These are phyloP conservation scores for Nipponacmea schrenckii DNA, from an alignment of 2,888 invertebrate genomes.

Conservation along the genomic window DNA sequence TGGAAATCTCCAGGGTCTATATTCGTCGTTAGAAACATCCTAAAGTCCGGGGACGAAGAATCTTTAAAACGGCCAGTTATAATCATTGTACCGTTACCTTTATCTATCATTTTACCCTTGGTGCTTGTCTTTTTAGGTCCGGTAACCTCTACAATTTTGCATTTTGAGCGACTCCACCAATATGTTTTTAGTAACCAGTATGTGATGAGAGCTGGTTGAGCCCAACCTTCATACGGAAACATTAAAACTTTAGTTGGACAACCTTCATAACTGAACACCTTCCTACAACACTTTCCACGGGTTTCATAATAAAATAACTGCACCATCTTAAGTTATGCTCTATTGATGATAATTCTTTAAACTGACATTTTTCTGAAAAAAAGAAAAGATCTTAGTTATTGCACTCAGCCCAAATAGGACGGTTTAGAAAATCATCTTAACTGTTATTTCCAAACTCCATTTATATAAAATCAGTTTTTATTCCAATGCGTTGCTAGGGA, in stretches of 20 bases:
- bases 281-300: conserved; percentile 84
- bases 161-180: conserved; percentile 86
- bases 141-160: conserved; percentile 86
- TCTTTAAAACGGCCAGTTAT: conserved; percentile 82
- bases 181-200: conserved; percentile 88
- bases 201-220: conserved; percentile 84
- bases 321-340: conserved; percentile 67
- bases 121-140: conserved; percentile 82
- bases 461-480: too few relatives aligned
- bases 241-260: conserved; percentile 85
- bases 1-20: conserved; percentile 87
- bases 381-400: not conserved
- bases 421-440: too few relatives aligned
- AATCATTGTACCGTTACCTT: conserved; percentile 82
- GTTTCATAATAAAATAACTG: conserved; percentile 82
- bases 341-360: not conserved
- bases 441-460: too few relatives aligned
- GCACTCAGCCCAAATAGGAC: not conserved
- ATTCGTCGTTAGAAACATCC: conserved; percentile 82
- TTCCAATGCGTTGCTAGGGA: too few relatives aligned
- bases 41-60: conserved; percentile 52
- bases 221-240: conserved; percentile 90
- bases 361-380: not conserved
- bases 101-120: conserved; percentile 83
- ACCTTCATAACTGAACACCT: conserved; percentile 83